These are phyloP conservation scores for Scaptomyza cyrtandrae DNA, from an alignment of 2,888 invertebrate genomes.

Conservation along the genomic window DNA sequence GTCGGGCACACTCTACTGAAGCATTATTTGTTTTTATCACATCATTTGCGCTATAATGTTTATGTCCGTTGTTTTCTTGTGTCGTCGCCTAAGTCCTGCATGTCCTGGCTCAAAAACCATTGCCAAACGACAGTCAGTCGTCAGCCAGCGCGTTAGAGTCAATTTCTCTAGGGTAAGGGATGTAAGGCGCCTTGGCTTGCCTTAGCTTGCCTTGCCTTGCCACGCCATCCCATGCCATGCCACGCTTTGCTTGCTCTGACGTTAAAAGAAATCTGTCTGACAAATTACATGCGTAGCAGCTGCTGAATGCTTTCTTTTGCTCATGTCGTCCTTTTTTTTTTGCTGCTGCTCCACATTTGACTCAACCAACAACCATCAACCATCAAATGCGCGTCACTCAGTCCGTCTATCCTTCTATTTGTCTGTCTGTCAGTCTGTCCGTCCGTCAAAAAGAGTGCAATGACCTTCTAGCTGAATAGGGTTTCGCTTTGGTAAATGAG, in stretches of 20 bases:
- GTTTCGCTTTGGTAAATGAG: slow-evolving; percentile 28
- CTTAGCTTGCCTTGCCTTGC: neutral
- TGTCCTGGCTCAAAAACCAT: slow-evolving; percentile 41
- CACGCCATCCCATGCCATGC: neutral
- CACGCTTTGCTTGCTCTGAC: slow-evolving; percentile 7
- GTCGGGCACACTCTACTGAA: neutral
- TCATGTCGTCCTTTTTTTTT: slow-evolving; percentile 32
- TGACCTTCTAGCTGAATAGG: slow-evolving; percentile 49
- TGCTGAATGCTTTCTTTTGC: slow-evolving; percentile 61
- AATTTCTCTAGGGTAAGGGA: slow-evolving; percentile 12
- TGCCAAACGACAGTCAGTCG: slow-evolving; percentile 58
- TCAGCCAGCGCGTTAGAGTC: slow-evolving; percentile 29
- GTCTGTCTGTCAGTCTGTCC: slow-evolving; percentile 26
- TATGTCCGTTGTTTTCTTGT: slow-evolving; percentile 57
- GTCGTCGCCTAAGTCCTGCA: slow-evolving; percentile 29
- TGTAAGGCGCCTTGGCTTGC: slow-evolving; percentile 2
- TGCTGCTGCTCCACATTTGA: slow-evolving; percentile 40
- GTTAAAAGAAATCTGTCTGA: slow-evolving; percentile 75
- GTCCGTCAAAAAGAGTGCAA: slow-evolving; percentile 46
- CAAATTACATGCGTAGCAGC: slow-evolving; percentile 74
- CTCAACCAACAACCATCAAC: slow-evolving; percentile 42
- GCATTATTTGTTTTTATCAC: slow-evolving; percentile 67
- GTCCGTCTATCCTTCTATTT: slow-evolving; percentile 3
- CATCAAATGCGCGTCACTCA: slow-evolving; percentile 46
- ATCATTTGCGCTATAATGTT: slow-evolving; percentile 75